Evolutionary conservation across 2,888 invertebrate species (phyloP), one percentile per base, ranked within the genome.

Genomic region (Drosophila kambysellisi): DNA sequence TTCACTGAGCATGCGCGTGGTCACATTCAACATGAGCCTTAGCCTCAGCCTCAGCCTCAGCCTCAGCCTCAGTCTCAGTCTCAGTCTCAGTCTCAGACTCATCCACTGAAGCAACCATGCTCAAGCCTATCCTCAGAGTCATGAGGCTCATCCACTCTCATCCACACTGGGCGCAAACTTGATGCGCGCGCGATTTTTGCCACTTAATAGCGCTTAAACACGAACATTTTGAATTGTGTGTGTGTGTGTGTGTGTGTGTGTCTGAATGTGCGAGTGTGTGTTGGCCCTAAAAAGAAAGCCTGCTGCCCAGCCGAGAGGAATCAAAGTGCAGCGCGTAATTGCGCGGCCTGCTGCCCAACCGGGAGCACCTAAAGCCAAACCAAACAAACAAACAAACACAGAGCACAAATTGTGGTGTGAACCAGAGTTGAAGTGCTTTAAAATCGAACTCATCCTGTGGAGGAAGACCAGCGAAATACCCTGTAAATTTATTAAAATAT

Each of bases 151-250:
- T 69, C 69, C 69, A 57, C 76, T 37, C 66, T 62, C 41, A 56
- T 61, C 53, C 50, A 52, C 53, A 46, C 46, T 68, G 63, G 70
- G 64, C 69, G 63, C 68, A 70, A 69, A 62, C 81, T 82, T 86
- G 88, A 84, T 88, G 88, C 83, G 72, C 81, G 85, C 78, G 91
- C 90, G 88, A 91, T 91, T 86, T 88, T 88, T 91, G 85, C 89
- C 83, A 88, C 88, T 92, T 92, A 92, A 92, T 92, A 92, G 91
- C 91, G 88, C 83, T 91, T 92, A 92, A 92, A 91, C 91, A 92
- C 91, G 91, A 92, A 91, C 91, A 91, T 92, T 91, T 91, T 84
- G 82, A 81, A 86, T 88, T 88, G 74, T 83, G 71, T 72, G 67
- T 30, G 29, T 17, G n/a, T 6, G 11, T 8, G 54, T 29, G 29